Evolutionary conservation across 2,113 vertebrate genomes (phyloP), one percentile per base, ranked within the genome.

Genomic region (Stomatorhinus ivindoensis): DNA sequence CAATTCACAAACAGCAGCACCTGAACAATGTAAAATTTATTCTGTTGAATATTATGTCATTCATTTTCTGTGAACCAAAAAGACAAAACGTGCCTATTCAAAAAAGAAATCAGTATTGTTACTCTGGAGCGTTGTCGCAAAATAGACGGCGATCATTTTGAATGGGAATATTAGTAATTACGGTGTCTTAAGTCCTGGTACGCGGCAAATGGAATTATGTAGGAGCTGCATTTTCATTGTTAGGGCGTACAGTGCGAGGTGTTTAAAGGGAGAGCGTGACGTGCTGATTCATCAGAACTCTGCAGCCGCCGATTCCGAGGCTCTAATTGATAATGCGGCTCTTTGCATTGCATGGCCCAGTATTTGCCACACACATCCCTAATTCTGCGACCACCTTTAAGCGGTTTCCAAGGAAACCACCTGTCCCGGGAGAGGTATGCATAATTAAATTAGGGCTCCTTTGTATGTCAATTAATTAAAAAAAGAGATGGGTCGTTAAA

Each of bases 401-500:
- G 93, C 94, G 94, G 93, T 96, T 96, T 95, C 95, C 95, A 95
- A 92, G 93, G 95, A 94, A 95, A 95, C 93, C 93, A 92, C 93
- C 94, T 94, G 94, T 95, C 94, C 95, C 95, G 87, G 90, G 94
- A 95, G 95, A 95, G 94, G 95, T 94, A 93, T 95, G 92, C 92
- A 95, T 96, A 95, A 96, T 96, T 96, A 94, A 96, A 96, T 96
- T 96, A 96, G 93, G 93, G 93, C 91, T 95, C 95, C 95, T 96
- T 96, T 95, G 94, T 96, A 92, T 93, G 95, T 96, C 96, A 96
- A 96, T 96, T 96, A 96, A 96, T 96, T 96, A 95, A 51, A 58
- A 65, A 94, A 94, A 91, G 89, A 91, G 92, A 93, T 93, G 91
- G 92, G 90, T 91, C 92, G 92, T 93, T 90, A 93, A 91, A 92